Percentiles rank a stretch among this genome's conserved stretches.
Conservation (phyloP, 2,888 invertebrate genomes). For the Caenorhabditis uteleia region DNA sequence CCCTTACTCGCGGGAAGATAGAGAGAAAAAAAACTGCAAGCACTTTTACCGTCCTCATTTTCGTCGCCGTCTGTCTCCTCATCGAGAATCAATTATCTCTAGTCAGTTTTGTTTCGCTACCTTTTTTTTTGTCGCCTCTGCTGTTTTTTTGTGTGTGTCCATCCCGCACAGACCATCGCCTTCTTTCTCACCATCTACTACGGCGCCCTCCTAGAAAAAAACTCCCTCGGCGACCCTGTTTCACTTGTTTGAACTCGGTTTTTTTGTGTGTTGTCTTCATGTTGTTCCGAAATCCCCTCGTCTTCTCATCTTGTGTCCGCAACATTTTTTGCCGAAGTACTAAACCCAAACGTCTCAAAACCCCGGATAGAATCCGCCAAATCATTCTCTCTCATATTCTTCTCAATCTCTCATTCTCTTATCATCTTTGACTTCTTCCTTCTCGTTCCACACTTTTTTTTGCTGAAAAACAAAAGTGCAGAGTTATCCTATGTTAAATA, state of each 20-base stretch:
- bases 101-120: slow-evolving; percentile 10
- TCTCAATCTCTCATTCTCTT: too few relatives aligned
- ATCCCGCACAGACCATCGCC: not conserved
- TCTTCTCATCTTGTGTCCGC: too few relatives aligned
- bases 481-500: not conserved
- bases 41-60: slow-evolving; percentile 33
- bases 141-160: slow-evolving; percentile 9
- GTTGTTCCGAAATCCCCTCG: too few relatives aligned
- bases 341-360: too few relatives aligned
- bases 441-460: not conserved
- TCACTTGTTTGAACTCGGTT: slow-evolving; percentile 30
- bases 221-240: slow-evolving; percentile 19
- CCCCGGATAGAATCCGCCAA: too few relatives aligned
- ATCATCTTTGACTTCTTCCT: not conserved
- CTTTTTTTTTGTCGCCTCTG: not conserved
- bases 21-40: too few relatives aligned
- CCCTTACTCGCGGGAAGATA: too few relatives aligned
- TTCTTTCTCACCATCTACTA: not conserved
- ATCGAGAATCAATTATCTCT: slow-evolving; percentile 29
- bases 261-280: slow-evolving; percentile 2
- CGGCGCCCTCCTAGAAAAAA: slow-evolving; percentile 1
- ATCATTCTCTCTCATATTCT: too few relatives aligned
- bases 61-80: slow-evolving; percentile 15
- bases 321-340: too few relatives aligned
- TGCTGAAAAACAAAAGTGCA: too few relatives aligned